Evolutionary conservation across 2,797 vertebrate genomes (phyloP), one percentile per base, ranked within the genome.

Genomic region (Microtus obscurus): DNA sequence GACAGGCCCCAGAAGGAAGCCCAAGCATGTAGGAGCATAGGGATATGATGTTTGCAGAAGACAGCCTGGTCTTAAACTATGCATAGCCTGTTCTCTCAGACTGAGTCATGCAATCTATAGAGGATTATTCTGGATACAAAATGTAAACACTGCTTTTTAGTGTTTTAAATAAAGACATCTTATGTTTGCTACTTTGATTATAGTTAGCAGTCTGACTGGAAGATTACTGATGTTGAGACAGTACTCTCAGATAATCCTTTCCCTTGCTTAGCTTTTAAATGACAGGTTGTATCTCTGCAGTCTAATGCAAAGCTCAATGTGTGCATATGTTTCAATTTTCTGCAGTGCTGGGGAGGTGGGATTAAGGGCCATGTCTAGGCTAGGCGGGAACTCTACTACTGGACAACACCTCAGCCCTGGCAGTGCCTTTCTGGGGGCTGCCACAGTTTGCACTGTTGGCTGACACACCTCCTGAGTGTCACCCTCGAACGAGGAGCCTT

Each of bases 41-140:
- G 61, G 67, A 23, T 63, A 31, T 19, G 14, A 87, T 91, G 51
- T 16, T 48, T 73, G 56, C 45, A 19, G 86, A 73, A 61, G 77
- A 48, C 56, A 74, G 59, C 37, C 51, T 94, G n/a, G 23, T 65
- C 81, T 89, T 51, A 87, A 76, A 92, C n/a, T 16, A 40, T 45
- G 23, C 0, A 1, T 17, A 82, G 45, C 27, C 37, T 96, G 27
- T 71, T 10, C 63, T 29, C 45, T 85, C 14, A 31, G 69, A 17
- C 13, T 45, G 37, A 90, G 59, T 34, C 73, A 77, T 40, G 10
- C 31, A 85, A 4, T 2, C n/a, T 82, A 31, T 3, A 71, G 13
- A 67, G 45, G 19, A 4, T 85, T 91, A 45, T 94, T 95, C 37
- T 78, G 61, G 31, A 43, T 78, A 43, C 79, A 85, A 87, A 88